A percentile compares a stretch with the other conserved stretches of the same genome.
Evolutionary conservation across 37 sponge, comb jelly and placozoan species (phyloP).

Genomic region (Trichoplax adhaerens): DNA sequence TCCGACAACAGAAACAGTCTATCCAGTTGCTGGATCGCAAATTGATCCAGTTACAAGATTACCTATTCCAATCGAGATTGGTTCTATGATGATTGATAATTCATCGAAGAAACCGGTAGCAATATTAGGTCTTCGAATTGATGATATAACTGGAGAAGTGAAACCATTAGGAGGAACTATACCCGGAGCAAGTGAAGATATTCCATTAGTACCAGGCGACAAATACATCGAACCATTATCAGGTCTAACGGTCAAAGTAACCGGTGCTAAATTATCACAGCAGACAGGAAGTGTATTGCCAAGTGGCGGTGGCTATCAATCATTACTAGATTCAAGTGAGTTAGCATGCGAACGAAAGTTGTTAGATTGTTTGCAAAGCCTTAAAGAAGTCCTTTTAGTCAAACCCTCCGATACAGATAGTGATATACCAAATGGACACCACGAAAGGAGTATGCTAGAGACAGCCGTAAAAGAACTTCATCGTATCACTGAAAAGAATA

Average conservation of each 20-base stretch:
- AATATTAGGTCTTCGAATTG: constrained; percentile 7
- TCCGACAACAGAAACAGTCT: constrained; percentile 4
- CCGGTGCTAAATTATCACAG: background rate
- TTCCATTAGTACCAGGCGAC: constrained; percentile 9
- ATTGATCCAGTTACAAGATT: constrained; percentile 16
- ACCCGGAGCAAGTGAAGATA: background rate
- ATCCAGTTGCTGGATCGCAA: constrained; percentile 22
- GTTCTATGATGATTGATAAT: constrained; percentile 17
- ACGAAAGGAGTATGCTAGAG: too few species aligned
- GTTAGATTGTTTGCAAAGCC: constrained; percentile 3
- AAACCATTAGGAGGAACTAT: constrained; percentile 16
- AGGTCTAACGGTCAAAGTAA: background rate
- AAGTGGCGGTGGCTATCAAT: constrained; percentile 3
- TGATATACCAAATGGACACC: too few species aligned
- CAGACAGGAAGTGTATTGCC: background rate
- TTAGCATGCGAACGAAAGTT: constrained; percentile 10
- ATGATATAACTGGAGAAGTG: constrained; percentile 13
- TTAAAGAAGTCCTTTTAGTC: constrained; percentile 4
- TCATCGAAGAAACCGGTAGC: constrained; percentile 2
- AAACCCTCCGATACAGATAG: too few species aligned
- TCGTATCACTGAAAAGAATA: too few species aligned
- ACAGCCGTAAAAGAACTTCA: too few species aligned
- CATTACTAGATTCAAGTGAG: constrained; percentile 10
- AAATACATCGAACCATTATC: constrained; percentile 6
- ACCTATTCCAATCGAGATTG: constrained; percentile 13